These are phyloP conservation scores for Mustelus asterias DNA, from an alignment of 2,113 vertebrate genomes.

Conservation along the genomic window DNA sequence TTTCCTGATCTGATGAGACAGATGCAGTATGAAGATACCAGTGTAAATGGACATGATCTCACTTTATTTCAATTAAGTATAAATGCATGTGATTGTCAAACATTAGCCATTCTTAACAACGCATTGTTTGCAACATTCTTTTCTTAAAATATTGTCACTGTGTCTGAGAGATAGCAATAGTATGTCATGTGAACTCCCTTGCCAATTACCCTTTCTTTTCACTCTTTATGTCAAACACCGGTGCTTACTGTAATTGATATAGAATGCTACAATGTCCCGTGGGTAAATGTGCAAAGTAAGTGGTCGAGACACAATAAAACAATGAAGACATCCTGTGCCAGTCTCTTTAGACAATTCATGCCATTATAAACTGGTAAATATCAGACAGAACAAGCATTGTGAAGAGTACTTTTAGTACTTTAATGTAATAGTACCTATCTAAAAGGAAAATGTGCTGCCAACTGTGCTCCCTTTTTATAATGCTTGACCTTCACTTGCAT, in stretches of 20 bases:
- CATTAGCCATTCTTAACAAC: neutral
- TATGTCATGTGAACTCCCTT: neutral
- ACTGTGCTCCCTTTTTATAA: neutral
- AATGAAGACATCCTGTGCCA: slow-evolving; percentile 1
- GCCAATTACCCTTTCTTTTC: neutral
- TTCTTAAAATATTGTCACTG: neutral
- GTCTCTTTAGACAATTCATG: neutral
- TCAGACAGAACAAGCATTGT: neutral
- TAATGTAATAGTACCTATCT: neutral
- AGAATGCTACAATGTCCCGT: neutral
- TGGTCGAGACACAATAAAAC: neutral
- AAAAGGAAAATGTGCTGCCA: neutral
- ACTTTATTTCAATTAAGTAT: neutral
- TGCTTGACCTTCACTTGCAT: neutral
- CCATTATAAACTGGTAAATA: neutral
- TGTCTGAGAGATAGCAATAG: neutral
- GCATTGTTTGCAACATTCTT: neutral
- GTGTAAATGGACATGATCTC: neutral
- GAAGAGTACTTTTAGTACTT: neutral
- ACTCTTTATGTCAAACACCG: neutral
- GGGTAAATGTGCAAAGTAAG: neutral
- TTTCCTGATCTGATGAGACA: neutral
- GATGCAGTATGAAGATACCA: neutral
- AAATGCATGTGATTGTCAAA: neutral
- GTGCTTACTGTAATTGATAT: neutral